phyloP scores from a whole-genome alignment of 2,797 vertebrate genomes.

The Coregonus ussuriensis region DNA sequence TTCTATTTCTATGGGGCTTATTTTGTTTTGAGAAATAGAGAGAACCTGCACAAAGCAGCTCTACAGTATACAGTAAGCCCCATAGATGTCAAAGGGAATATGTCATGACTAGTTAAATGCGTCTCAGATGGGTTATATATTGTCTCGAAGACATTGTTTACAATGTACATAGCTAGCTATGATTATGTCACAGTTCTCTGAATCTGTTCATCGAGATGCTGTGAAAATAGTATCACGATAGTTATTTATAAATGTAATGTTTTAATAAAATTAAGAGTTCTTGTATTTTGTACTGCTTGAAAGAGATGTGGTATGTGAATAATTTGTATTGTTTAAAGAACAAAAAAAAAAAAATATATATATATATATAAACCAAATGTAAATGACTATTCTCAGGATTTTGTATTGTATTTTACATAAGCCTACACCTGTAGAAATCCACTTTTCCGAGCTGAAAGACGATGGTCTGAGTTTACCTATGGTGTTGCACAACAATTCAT shows the following conservation, averaged over 20 bases:
- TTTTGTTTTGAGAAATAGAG: not conserved
- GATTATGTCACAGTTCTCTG: not conserved
- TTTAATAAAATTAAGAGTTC: not conserved
- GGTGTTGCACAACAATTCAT: too few relatives aligned
- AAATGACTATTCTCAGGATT: conserved; percentile 19
- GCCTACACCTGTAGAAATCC: not conserved
- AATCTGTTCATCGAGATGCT: conserved; percentile 4
- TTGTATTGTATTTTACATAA: conserved; percentile 33
- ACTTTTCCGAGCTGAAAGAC: too few relatives aligned
- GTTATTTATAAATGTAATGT: conserved; percentile 10
- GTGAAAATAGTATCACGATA: conserved; percentile 8
- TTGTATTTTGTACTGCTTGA: conserved; percentile 16
- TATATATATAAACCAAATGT: conserved; percentile 10
- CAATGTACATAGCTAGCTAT: not conserved
- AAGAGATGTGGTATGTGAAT: conserved; percentile 13
- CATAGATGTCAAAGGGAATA: not conserved
- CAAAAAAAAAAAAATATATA: not conserved
- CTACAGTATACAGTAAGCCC: not conserved
- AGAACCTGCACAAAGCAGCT: not conserved
- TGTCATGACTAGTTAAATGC: conserved; percentile 7
- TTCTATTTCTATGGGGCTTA: not conserved
- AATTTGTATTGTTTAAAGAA: conserved; percentile 18
- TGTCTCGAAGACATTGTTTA: not conserved
- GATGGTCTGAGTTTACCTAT: too few relatives aligned
- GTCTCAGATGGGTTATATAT: conserved; percentile 23